Base-by-base conservation (phyloP, 2,113 vertebrate genomes). In the Plecotus auritus region DNA sequence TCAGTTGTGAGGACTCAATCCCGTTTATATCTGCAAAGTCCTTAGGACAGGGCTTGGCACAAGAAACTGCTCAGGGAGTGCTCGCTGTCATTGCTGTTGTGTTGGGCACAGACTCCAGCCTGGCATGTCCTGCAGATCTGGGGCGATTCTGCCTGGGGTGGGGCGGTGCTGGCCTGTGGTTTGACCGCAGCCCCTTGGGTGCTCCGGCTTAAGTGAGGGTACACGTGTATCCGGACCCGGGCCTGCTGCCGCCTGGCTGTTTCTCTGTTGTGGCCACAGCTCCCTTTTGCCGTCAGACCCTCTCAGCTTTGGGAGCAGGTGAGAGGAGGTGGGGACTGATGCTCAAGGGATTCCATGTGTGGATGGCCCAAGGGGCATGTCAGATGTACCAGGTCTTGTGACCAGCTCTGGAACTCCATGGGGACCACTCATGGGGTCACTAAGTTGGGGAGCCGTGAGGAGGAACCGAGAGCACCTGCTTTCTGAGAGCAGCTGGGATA, bases 11-110 rank as follows among this genome's bases (percentile, higher is more conserved):
- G 37, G 74, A 59, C 64, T 77, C 56, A 47, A 35, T 76, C 64
- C 80, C 74, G 67, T 37, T 61, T 84, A 2, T 30, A 45, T 89
- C 93, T 73, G 81, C 35, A 74, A 81, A 96, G 92, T 88, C 80
- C 69, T 89, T 30, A 18, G 73, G 76, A 85, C 47, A 40, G 81
- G 81, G 40, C 90, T 94, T 67, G 70, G 81, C 87, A 30, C 30
- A 4, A 40, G 94, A 93, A 89, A 93, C 64, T 1, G 4, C 85
- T 85, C 30, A 0, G 2, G 13, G 26, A 35, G 70, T 37, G 88
- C 61, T 70, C 12, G 67, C 54, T 85, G 2, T 59, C 47, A 9
- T 67, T 45, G 16, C 73, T 85, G 73, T 54, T 69, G n/a, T 10
- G 26, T 56, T 56, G 10, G 69, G 82, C 69, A 20, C 17, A 16